phyloP scores from a whole-genome alignment of 2,888 invertebrate species.

The Ommatoiulus sabulosus region DNA sequence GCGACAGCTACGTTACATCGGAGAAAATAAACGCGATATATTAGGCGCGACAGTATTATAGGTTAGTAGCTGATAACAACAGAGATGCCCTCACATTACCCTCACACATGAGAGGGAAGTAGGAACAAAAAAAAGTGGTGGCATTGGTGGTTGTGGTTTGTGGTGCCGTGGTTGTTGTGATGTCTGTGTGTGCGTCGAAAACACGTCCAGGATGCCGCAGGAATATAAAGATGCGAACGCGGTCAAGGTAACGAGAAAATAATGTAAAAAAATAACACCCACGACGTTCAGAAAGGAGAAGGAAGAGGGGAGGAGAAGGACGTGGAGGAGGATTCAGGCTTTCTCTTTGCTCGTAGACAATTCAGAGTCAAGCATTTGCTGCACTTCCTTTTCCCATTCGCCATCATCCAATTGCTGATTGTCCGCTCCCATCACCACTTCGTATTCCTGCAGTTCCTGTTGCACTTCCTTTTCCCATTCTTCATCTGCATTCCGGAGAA shows the following conservation, averaged over 20 bases:
- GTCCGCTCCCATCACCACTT: constrained; percentile 77
- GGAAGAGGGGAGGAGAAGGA: not conserved
- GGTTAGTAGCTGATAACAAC: not conserved
- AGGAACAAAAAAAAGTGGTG: not conserved
- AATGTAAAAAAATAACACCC: not conserved
- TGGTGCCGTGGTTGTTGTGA: no score
- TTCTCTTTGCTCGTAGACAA: constrained; percentile 62
- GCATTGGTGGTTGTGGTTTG: not conserved
- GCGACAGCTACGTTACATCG: not conserved
- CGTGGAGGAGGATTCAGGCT: not conserved
- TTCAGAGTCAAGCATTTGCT: constrained; percentile 75
- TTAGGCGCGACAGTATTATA: not conserved
- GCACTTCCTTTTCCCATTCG: constrained; percentile 79
- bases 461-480: constrained; percentile 97
- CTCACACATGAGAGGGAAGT: not conserved
- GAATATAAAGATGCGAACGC: constrained; percentile 3
- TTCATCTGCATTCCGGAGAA: constrained; percentile 73
- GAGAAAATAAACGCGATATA: constrained; percentile 11
- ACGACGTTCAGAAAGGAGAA: no score
- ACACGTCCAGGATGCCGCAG: constrained; percentile 19
- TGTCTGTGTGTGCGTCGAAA: not conserved
- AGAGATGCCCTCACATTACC: not conserved
- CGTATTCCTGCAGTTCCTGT: constrained; percentile 94
- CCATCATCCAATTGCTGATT: constrained; percentile 65
- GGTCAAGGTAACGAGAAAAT: not conserved